Evolutionary conservation across 2,888 invertebrate genomes (phyloP), one percentile per base, ranked within the genome.

Genomic region (Scaptomyza cyrtandrae): DNA sequence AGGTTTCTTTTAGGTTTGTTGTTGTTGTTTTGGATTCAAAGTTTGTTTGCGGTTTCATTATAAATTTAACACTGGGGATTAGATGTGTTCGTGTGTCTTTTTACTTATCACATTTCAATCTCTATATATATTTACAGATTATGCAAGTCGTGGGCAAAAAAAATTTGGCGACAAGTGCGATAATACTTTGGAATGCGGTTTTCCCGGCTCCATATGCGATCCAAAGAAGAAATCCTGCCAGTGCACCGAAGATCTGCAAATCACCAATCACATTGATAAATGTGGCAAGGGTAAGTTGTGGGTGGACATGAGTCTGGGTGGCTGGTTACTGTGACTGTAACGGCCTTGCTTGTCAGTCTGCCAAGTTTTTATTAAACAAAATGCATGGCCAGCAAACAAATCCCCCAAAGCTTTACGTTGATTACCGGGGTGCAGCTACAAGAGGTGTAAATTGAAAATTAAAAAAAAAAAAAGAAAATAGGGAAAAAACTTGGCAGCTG

Each of bases 231-330:
- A 94, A 89, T 94, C 93, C 78, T 97, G 97, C 90, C 94, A 94
- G 86, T 97, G 97, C 91, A 94, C 94, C 71, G 94, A 95, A 29
- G 95, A 96, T 81, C 93, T 95, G 78, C 94, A 94, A 19, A 94
- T 95, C 83, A 96, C 96, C 89, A 97, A 97, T 93, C 96, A 97
- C 91, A 93, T 96, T 86, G 96, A 97, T 91, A 97, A 96, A 92
- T 97, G 97, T 92, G 97, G 97, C 86, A 95, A 94, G 93, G 94
- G 97, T 97, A 92, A 94, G 90, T 11, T 13, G 14, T 2, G 57
- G 24, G 29, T n/a, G 24, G 19, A 29, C 0, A 2, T n/a, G 45
- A 11, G 16, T 6, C 45, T 19, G 4, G 0, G 13, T 9, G 37
- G 9, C 9, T 39, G 14, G 45, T 13, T 0, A 33, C 31, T 37